A percentile compares a stretch with the other conserved stretches of the same genome.
Conservation (phyloP, 2,113 vertebrate species). For the Toxostoma redivivum region DNA sequence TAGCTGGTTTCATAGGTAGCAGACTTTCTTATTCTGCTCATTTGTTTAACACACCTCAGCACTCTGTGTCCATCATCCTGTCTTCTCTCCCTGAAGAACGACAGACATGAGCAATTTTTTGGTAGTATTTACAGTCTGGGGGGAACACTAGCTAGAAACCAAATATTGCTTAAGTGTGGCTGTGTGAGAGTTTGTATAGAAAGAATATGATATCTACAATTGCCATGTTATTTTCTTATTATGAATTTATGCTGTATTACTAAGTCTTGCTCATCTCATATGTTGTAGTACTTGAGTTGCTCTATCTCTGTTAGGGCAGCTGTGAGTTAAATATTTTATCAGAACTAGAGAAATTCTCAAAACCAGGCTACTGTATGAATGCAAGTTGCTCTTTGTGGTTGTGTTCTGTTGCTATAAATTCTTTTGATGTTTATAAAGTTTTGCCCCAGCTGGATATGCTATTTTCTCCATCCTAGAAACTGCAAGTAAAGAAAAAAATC, state of each 20-base stretch:
- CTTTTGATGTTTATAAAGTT: background rate
- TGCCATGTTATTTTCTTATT: background rate
- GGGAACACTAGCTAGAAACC: background rate
- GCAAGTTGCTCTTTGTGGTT: background rate
- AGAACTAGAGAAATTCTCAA: background rate
- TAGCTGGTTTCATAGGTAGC: background rate
- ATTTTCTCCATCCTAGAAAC: background rate
- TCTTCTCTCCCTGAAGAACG: background rate
- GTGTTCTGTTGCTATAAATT: background rate
- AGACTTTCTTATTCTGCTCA: background rate
- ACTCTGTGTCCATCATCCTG: background rate
- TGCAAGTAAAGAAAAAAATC: background rate
- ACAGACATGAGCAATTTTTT: background rate
- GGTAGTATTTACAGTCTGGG: background rate
- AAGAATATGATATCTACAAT: background rate
- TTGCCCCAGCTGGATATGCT: background rate
- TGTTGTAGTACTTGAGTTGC: background rate
- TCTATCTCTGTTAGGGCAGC: background rate
- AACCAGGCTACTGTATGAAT: background rate
- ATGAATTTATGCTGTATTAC: background rate
- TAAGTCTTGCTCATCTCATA: background rate
- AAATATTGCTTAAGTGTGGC: background rate
- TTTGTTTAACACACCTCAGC: background rate
- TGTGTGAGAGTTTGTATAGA: background rate
- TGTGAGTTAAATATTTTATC: constrained; percentile 11